Evolutionary conservation across 2,113 vertebrate species (phyloP).

Genomic region (Eidolon helvum): DNA sequence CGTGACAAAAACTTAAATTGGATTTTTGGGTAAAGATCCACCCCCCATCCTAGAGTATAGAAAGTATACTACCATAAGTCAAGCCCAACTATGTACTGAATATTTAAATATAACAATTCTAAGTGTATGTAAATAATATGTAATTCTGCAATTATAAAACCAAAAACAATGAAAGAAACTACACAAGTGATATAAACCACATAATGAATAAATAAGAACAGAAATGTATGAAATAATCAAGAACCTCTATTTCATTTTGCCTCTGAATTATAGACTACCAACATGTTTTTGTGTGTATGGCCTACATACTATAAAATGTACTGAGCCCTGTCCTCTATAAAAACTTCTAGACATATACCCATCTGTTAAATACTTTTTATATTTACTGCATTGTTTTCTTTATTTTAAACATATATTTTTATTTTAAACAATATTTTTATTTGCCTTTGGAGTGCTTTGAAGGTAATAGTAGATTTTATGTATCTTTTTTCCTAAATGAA

Average conservation of each 20-base stretch:
- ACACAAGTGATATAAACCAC: neutral
- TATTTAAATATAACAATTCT: slow-evolving; percentile 15
- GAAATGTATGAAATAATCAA: neutral
- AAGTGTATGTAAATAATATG: neutral
- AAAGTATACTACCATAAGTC: neutral
- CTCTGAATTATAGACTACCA: neutral
- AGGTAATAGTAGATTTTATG: neutral
- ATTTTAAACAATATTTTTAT: slow-evolving; percentile 18
- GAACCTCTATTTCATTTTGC: neutral
- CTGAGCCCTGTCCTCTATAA: neutral
- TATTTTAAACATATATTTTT: neutral
- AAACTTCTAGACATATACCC: neutral
- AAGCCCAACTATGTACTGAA: neutral
- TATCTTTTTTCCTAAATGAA: neutral
- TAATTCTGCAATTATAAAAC: neutral
- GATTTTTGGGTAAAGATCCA: slow-evolving; percentile 6
- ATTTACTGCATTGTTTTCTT: neutral
- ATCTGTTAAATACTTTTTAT: neutral
- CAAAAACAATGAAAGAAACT: neutral
- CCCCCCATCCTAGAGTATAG: neutral
- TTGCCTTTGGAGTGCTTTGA: neutral
- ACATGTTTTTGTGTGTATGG: neutral
- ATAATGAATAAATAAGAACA: neutral
- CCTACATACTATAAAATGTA: neutral
- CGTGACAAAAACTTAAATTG: neutral